These are phyloP conservation scores for Sibirionetta formosa DNA, from an alignment of 2,797 vertebrate genomes.

Conservation along the genomic window DNA sequence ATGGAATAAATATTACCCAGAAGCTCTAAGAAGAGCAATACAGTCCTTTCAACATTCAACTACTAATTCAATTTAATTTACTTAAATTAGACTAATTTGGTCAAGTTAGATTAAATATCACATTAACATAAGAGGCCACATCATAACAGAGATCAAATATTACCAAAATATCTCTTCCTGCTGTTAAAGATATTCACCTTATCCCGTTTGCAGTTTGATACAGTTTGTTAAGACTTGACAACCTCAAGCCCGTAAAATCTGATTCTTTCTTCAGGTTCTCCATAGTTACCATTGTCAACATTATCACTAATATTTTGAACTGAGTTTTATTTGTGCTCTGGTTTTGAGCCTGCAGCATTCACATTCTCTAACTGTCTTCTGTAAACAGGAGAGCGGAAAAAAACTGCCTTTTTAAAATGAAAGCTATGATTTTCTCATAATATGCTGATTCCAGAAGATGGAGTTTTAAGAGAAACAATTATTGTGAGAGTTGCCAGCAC, in stretches of 20 bases:
- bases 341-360: not conserved
- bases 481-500: not conserved
- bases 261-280: not conserved
- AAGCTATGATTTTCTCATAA: constrained; percentile 2
- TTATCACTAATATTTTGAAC: not conserved
- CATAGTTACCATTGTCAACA: not conserved
- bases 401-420: not conserved
- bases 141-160: not conserved
- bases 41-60: not conserved
- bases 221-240: not conserved
- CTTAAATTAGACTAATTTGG: not conserved
- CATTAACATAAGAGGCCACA: not conserved
- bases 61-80: not conserved
- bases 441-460: not conserved
- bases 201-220: not conserved
- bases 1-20: not conserved
- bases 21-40: not conserved
- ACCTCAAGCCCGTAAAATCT: not conserved
- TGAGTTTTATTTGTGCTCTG: not conserved
- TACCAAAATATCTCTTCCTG: not conserved
- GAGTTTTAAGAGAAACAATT: constrained; percentile 32
- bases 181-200: not conserved
- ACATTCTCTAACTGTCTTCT: not conserved
- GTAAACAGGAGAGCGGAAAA: not conserved
- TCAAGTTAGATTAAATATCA: not conserved